Conservation (phyloP, 2,113 vertebrate species). For the Etheostoma spectabile region DNA sequence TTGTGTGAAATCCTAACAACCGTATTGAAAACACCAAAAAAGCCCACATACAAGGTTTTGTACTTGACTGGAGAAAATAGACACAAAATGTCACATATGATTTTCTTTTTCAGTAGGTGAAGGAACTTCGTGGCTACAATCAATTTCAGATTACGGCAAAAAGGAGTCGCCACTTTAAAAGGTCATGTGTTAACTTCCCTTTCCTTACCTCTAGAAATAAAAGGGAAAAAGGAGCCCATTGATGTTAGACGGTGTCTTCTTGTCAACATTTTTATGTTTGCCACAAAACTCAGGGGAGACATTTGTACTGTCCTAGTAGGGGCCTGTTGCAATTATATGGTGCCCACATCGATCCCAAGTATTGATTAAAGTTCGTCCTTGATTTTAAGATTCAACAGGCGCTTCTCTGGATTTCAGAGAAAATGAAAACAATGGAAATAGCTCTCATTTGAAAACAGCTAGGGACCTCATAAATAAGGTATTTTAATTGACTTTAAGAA, state of each 20-base stretch:
- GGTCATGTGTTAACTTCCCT: slow-evolving; percentile 56
- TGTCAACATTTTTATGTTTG: slow-evolving; percentile 55
- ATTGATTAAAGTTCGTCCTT: slow-evolving; percentile 70
- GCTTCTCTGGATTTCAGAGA: slow-evolving; percentile 52
- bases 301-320: slow-evolving; percentile 73
- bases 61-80: background rate
- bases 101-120: background rate
- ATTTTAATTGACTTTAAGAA: slow-evolving; percentile 35
- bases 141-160: slow-evolving; percentile 9
- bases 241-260: slow-evolving; percentile 37
- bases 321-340: slow-evolving; percentile 74
- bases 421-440: slow-evolving; percentile 55
- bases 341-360: slow-evolving; percentile 60
- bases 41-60: slow-evolving; percentile 14
- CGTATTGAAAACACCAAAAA: slow-evolving; percentile 31
- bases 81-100: background rate
- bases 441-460: slow-evolving; percentile 37
- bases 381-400: slow-evolving; percentile 70
- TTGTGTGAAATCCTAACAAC: slow-evolving; percentile 35
- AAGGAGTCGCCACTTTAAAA: slow-evolving; percentile 14
- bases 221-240: slow-evolving; percentile 9
- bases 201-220: slow-evolving; percentile 50
- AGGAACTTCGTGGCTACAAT: background rate
- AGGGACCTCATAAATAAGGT: slow-evolving; percentile 37
- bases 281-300: slow-evolving; percentile 69